Evolutionary conservation across 2,888 invertebrate genomes (phyloP), one percentile per base, ranked within the genome.

Genomic region (Tipula helvola): DNA sequence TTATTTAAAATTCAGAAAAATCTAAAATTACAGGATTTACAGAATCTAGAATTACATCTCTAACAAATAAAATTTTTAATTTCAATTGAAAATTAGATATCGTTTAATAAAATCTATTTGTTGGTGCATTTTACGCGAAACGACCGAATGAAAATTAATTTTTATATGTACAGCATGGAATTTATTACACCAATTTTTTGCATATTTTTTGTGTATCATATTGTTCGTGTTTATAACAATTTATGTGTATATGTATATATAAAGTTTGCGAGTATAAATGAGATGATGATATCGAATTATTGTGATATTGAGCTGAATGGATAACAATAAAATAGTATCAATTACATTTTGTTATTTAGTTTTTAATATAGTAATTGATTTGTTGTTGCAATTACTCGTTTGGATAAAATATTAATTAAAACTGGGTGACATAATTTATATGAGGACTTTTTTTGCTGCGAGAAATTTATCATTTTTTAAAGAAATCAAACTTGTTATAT

Each of bases 1-100:
- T 71, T 12, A 28, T 71, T 10, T 18, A 10, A 71, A 18, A 71
- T 28, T 71, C 12, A 71, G 28, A 71, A 71, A 71, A 18, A 71
- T 71, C 71, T 71, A 71, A 71, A 71, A 71, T 71, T 71, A 71
- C 71, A 71, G 71, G 71, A 71, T 71, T 71, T 71, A 71, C 71
- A 71, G 71, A 71, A 71, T 71, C 71, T 71, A 71, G 71, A 71
- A 71, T 71, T 71, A 71, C 71, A 71, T 71, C 71, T 71, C 28
- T 52, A 10, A 71, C 12, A 71, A 71, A 18, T 8, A 28, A 8
- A 71, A 71, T 28, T 16, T 52, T 71, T 28, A 71, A 71, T 71
- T 71, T 71, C 71, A 71, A 71, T 71, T 71, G 71, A 71, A 71
- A 71, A 71, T 71, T 71, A 71, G 71, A 71, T 71, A 71, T 71